Conservation (phyloP, 2,888 invertebrate species). For the Diabrotica balteata region DNA sequence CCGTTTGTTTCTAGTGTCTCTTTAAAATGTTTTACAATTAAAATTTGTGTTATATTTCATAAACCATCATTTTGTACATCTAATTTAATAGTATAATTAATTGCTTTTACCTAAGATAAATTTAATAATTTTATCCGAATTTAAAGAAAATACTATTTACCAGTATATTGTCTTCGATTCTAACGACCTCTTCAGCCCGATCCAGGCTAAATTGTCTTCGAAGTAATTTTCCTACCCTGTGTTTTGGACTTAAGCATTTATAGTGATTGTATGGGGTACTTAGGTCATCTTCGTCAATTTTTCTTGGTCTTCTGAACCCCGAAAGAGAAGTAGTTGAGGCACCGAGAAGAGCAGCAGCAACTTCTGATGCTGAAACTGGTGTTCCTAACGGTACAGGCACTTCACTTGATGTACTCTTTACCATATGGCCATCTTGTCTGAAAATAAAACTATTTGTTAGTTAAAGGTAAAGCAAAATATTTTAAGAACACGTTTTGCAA, state of each 20-base stretch:
- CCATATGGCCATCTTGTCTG: constrained; percentile 54
- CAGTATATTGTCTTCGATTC: constrained; percentile 56
- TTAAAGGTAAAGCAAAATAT: too few species aligned
- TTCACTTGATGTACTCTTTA: constrained; percentile 62
- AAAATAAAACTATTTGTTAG: not conserved
- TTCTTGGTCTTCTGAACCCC: constrained; percentile 56
- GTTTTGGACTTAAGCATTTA: constrained; percentile 72
- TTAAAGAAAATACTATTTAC: constrained; percentile 40
- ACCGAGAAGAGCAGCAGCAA: constrained; percentile 64
- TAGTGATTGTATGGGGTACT: constrained; percentile 80
- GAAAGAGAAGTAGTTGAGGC: constrained; percentile 64
- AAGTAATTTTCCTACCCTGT: constrained; percentile 60
- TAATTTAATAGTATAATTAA: too few species aligned
- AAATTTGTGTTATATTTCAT: too few species aligned
- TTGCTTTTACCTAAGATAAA: too few species aligned
- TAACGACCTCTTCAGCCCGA: constrained; percentile 66
- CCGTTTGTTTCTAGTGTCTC: too few species aligned
- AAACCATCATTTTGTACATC: too few species aligned
- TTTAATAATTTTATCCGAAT: too few species aligned
- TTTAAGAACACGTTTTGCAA: too few species aligned
- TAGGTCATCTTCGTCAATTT: constrained; percentile 68
- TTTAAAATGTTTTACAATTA: too few species aligned
- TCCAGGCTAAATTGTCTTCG: constrained; percentile 75
- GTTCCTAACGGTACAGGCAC: constrained; percentile 59
- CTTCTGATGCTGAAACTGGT: constrained; percentile 64